Base-by-base conservation (phyloP, 1,140 invertebrate species). In the Dinothrombium tinctorium region DNA sequence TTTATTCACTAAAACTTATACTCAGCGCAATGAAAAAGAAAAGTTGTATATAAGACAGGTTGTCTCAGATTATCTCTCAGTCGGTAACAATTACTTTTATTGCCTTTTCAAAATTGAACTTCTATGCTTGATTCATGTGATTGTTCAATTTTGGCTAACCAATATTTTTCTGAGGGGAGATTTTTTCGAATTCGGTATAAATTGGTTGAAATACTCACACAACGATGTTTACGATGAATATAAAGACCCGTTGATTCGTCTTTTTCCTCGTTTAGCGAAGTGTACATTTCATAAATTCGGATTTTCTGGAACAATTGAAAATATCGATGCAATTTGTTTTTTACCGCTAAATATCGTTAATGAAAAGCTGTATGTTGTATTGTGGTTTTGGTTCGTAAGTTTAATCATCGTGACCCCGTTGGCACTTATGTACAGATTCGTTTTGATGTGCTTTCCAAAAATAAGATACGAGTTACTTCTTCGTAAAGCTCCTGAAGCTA, bases 281-380 rank as follows among this genome's bases (percentile, higher is more conserved):
- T 89, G 83, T 53, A 81, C 76, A 33, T 89, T 89, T 70, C 76
- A 76, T 59, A 84, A 82, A 60, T 86, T 66, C 54, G 82, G 82
- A 65, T 65, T 76, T 26, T 79, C 79, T n/a, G 58, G 58, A n/a
- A 40, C 39, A 20, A 45, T 59, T 1, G 45, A 54, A 33, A 41
- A 33, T 12, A 47, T 53, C 36, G 56, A 53, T 89, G 44, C 53
- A 25, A 49, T 56, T 40, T 81, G 76, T 49, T 62, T 79, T 5
- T 54, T 80, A 37, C 71, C 76, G 23, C 29, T 45, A 25, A 76
- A 83, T 61, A 86, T 89, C 55, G 79, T 90, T 58, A 90, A 92
- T 59, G 84, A 89, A 64, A 89, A 89, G 63, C 86, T 89, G 54
- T 89, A 84, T 64, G 75, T 87, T 5, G 83, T 87, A 61, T 65